phyloP scores from a whole-genome alignment of 2,113 vertebrate species.

The Gymnocephalus cernua region DNA sequence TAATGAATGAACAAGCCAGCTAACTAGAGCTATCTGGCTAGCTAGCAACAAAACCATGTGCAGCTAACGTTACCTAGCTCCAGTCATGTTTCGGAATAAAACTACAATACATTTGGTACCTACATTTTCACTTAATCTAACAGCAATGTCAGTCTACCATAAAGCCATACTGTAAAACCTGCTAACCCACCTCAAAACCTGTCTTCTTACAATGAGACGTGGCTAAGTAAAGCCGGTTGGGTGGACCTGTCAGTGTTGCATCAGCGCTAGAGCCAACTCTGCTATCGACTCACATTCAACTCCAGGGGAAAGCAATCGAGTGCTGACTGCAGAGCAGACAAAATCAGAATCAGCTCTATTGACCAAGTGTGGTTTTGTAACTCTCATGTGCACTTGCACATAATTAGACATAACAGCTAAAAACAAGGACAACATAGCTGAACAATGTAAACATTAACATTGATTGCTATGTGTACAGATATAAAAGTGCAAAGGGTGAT shows the following conservation, averaged over 20 bases:
- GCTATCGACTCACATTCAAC: conserved; percentile 10
- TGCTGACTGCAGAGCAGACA: not conserved
- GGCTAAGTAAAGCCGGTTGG: not conserved
- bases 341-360: too few species aligned
- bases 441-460: too few species aligned
- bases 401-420: too few species aligned
- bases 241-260: conserved; percentile 75
- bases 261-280: conserved; percentile 74
- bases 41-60: conserved; percentile 65
- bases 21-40: conserved; percentile 9
- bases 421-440: too few species aligned
- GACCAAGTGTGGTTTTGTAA: too few species aligned
- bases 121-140: rapidly evolving
- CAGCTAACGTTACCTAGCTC: not conserved
- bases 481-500: too few species aligned
- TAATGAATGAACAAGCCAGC: conserved; percentile 16
- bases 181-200: conserved; percentile 34
- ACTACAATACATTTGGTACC: rapidly evolving
- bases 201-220: not conserved
- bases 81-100: not conserved
- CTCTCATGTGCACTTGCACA: too few species aligned
- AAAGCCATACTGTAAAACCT: rapidly evolving
- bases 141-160: rapidly evolving
- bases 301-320: conserved; percentile 64
- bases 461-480: too few species aligned